Evolutionary conservation across 2,113 vertebrate genomes (phyloP), one percentile per base, ranked within the genome.

Genomic region (Stictonetta naevosa): DNA sequence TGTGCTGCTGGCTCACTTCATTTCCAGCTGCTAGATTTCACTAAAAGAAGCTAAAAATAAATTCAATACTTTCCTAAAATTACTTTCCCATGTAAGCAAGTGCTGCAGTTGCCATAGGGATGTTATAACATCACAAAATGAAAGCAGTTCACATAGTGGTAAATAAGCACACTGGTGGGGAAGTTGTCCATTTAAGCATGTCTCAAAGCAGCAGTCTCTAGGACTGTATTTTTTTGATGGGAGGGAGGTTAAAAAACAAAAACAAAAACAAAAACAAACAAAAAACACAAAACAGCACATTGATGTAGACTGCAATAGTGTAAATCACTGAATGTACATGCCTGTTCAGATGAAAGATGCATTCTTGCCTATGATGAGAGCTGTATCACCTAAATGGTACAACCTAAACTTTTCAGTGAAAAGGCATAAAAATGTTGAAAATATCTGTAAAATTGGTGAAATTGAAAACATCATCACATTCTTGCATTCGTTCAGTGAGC

Each of bases 81-180:
- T 22, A 94, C 92, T 97, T 95, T 84, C 78, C 55, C 62, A 74
- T 95, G 93, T 84, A 95, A 94, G 88, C 91, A 93, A 96, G 83
- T 89, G 91, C 83, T 95, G 80, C 94, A 84, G 96, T 96, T 97
- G 92, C 96, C 93, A 96, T 96, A 96, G 95, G 96, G 96, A 96
- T 92, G 58, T 64, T 93, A 66, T 58, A 96, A 53, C 88, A 92
- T 80, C 81, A 76, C 50, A 89, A 93, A 94, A 67, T 52, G 58
- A 77, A 95, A 88, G 74, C 63, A 92, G 76, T 93, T 92, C 88
- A 81, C 44, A 53, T 44, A 44, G 26, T 76, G 86, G 88, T 92
- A 94, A 97, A 96, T 93, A 95, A 88, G 81, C n/a, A 87, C 59
- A n/a, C 42, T 87, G 40, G 53, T 79, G 58, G 76, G 58, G 23